Conservation (phyloP, 1,140 invertebrate genomes). For the Drosophila gunungcola region DNA sequence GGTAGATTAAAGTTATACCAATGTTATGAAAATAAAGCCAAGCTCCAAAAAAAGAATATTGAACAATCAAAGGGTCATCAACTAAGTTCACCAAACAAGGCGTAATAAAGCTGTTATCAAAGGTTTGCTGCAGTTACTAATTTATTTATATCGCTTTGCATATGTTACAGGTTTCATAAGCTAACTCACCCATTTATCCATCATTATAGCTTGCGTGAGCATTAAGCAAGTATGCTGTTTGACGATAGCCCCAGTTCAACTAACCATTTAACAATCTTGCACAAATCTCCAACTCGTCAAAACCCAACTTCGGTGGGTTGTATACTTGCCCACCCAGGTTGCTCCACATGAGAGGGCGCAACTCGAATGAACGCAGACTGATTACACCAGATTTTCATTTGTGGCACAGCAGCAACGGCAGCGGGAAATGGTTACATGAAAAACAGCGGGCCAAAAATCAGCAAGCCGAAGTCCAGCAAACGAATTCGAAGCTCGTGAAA, state of each 20-base stretch:
- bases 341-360: constrained; percentile 48
- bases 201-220: constrained; percentile 27
- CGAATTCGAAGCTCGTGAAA: constrained; percentile 46
- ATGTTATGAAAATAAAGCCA: not conserved
- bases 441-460: constrained; percentile 9
- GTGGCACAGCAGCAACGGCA: constrained; percentile 1
- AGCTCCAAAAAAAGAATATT: not conserved
- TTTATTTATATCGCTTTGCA: constrained; percentile 22
- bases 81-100: constrained; percentile 16
- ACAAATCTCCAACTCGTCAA: constrained; percentile 27
- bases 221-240: constrained; percentile 18
- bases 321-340: constrained; percentile 21
- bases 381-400: constrained; percentile 37
- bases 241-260: constrained; percentile 53
- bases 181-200: not conserved
- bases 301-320: constrained; percentile 22
- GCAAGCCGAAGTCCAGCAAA: constrained; percentile 23
- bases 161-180: constrained; percentile 2
- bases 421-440: constrained; percentile 35
- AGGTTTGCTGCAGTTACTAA: constrained; percentile 27
- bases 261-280: constrained; percentile 52
- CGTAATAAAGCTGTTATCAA: constrained; percentile 22
- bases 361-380: constrained; percentile 47
- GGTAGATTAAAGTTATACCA: not conserved
- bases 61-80: not conserved